These are phyloP conservation scores for Drosophila navojoa DNA, from an alignment of 1,140 invertebrate genomes.

Conservation along the genomic window DNA sequence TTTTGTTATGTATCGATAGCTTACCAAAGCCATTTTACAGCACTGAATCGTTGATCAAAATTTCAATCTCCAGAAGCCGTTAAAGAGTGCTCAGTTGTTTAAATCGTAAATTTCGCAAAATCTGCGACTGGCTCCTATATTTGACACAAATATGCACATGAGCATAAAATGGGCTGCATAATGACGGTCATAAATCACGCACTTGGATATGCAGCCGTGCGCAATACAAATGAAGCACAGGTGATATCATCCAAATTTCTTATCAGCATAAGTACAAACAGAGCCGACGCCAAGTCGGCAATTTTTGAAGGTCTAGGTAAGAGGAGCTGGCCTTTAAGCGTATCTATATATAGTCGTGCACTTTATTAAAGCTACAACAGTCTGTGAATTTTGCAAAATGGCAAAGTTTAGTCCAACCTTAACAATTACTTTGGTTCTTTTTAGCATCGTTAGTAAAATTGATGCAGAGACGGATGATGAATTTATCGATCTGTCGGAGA, in stretches of 20 bases:
- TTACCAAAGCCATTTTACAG: background rate
- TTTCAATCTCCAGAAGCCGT: slow-evolving; percentile 2
- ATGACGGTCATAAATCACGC: slow-evolving; percentile 56
- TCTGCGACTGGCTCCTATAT: slow-evolving; percentile 4
- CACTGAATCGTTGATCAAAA: slow-evolving; percentile 21
- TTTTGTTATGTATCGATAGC: background rate
- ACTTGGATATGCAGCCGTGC: slow-evolving; percentile 22
- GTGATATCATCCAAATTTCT: slow-evolving; percentile 47
- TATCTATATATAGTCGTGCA: slow-evolving; percentile 44
- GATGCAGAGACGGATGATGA: slow-evolving; percentile 56
- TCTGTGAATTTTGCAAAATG: slow-evolving; percentile 43
- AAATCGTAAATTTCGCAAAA: slow-evolving; percentile 1
- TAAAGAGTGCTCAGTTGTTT: background rate
- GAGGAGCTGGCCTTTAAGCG: slow-evolving; percentile 14
- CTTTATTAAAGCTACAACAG: slow-evolving; percentile 16
- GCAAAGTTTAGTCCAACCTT: slow-evolving; percentile 33
- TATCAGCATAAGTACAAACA: slow-evolving; percentile 37
- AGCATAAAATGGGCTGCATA: slow-evolving; percentile 48
- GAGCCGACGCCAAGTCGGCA: slow-evolving; percentile 38
- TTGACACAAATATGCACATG: slow-evolving; percentile 53
- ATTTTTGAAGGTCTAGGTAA: slow-evolving; percentile 67
- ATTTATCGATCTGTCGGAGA: slow-evolving; percentile 84
- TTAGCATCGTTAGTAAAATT: background rate
- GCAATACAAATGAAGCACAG: slow-evolving; percentile 61
- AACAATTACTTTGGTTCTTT: slow-evolving; percentile 1